These are phyloP conservation scores for Rhyzopertha dominica DNA, from an alignment of 1,140 invertebrate genomes.

Conservation along the genomic window DNA sequence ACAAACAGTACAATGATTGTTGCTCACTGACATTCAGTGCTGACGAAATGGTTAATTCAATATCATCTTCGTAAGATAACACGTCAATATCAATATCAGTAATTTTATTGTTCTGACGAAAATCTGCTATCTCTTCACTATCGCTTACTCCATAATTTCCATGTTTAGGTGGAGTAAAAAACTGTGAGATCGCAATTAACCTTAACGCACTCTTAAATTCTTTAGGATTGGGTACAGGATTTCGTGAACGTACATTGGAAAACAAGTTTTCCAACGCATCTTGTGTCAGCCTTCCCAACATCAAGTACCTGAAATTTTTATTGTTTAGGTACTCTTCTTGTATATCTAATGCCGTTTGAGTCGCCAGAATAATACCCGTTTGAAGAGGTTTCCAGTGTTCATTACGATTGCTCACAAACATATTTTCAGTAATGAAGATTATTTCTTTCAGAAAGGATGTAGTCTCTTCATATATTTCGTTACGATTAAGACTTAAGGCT, in stretches of 20 bases:
- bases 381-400: slow-evolving; percentile 14
- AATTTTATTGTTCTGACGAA: too few relatives aligned
- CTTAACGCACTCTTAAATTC: slow-evolving; percentile 14
- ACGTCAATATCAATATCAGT: too few relatives aligned
- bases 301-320: slow-evolving; percentile 1
- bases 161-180: too few relatives aligned
- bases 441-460: slow-evolving; percentile 9
- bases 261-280: slow-evolving; percentile 7
- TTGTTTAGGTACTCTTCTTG: slow-evolving; percentile 7
- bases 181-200: slow-evolving; percentile 8
- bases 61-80: too few relatives aligned
- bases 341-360: slow-evolving; percentile 13
- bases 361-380: slow-evolving; percentile 8
- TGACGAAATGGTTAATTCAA: too few relatives aligned
- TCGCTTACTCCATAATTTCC: too few relatives aligned
- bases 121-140: too few relatives aligned
- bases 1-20: too few relatives aligned
- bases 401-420: slow-evolving; percentile 10
- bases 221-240: slow-evolving; percentile 1
- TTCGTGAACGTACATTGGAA: neutral
- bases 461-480: slow-evolving; percentile 1
- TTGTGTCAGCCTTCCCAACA: slow-evolving; percentile 2
- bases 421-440: slow-evolving; percentile 4
- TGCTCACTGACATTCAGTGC: too few relatives aligned
- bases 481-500: neutral